These are phyloP conservation scores for Phyllotreta cruciferae DNA, from an alignment of 2,888 invertebrate genomes.

Conservation along the genomic window DNA sequence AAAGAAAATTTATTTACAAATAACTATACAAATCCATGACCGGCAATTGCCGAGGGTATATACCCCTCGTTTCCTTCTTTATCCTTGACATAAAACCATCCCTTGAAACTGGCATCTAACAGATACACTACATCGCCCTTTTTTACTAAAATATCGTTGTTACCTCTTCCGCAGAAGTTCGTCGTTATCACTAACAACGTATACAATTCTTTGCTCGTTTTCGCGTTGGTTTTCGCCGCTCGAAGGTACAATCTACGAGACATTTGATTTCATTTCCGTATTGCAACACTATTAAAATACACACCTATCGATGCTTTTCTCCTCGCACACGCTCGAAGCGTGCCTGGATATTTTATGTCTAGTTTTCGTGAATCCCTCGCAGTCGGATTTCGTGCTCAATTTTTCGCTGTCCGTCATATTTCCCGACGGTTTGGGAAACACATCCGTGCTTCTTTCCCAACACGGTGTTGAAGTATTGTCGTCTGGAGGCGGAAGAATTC, in stretches of 20 bases:
- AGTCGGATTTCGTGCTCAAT: constrained; percentile 70
- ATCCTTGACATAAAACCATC: constrained; percentile 80
- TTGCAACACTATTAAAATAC: background rate
- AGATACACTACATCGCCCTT: constrained; percentile 80
- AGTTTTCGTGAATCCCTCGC: constrained; percentile 61
- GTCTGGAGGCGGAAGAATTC: constrained; percentile 60
- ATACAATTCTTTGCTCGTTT: constrained; percentile 61
- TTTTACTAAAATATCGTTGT: constrained; percentile 68
- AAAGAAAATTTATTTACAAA: constrained; percentile 11
- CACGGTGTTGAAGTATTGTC: constrained; percentile 69
- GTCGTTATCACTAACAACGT: constrained; percentile 74
- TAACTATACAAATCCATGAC: constrained; percentile 75
- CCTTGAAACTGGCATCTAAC: constrained; percentile 64
- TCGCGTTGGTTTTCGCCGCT: constrained; percentile 65
- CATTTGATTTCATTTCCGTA: background rate
- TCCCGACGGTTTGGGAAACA: constrained; percentile 81
- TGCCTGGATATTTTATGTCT: constrained; percentile 49
- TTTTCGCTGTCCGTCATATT: constrained; percentile 85
- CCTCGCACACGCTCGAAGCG: constrained; percentile 65
- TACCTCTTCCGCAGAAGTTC: constrained; percentile 70
- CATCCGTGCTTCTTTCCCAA: constrained; percentile 83
- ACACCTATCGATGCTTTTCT: constrained; percentile 72
- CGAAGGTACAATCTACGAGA: constrained; percentile 65
- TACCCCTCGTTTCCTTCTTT: constrained; percentile 76
- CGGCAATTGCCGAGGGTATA: constrained; percentile 79